Evolutionary conservation across 1,140 invertebrate genomes (phyloP), one percentile per base, ranked within the genome.

Genomic region (Papilio polytes): DNA sequence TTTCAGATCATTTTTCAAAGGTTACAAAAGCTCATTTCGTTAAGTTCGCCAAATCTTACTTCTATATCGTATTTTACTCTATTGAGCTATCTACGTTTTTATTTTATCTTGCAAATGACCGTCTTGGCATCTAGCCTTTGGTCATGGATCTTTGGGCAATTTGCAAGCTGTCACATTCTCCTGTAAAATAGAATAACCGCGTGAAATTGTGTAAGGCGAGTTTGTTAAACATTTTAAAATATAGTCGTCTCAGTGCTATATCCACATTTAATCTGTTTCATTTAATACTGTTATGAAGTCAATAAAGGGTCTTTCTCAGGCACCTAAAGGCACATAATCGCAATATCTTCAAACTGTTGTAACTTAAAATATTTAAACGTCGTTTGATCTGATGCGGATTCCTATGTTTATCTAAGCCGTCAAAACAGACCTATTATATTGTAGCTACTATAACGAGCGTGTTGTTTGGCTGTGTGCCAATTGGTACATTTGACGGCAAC

Each of bases 401-500:
- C 26, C 63, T 70, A 31, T 31, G 63, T 70, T 70, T 70, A 70
- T 70, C 63, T 70, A 70, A 70, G 63, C 63, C 63, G 63, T 70
- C 63, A 31, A 70, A 70, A 70, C 63, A 70, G 26, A 31, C 59
- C 59, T 63, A 26, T 63, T 70, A 70, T 70, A 70, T 70, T 70
- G 26, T 70, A 31, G 63, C 63, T 3, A 70, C 63, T 70, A 31
- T 70, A 70, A 70, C 63, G 12, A 82, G 73, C 85, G 80, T 86
- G 82, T 87, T 78, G 56, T 59, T 90, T 94, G 93, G 93, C 91
- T 56, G 10, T 8, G n/a, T 79, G 89, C 93, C 93, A 94, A 89
- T 84, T 89, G 86, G 88, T 91, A 87, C 91, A 93, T 94, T 92
- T 93, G 91, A 88, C 85, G 89, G 87, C 82, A n/a, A 86, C 79